Conservation (phyloP, 1,140 invertebrate species). For the Zaprionus ornatus region DNA sequence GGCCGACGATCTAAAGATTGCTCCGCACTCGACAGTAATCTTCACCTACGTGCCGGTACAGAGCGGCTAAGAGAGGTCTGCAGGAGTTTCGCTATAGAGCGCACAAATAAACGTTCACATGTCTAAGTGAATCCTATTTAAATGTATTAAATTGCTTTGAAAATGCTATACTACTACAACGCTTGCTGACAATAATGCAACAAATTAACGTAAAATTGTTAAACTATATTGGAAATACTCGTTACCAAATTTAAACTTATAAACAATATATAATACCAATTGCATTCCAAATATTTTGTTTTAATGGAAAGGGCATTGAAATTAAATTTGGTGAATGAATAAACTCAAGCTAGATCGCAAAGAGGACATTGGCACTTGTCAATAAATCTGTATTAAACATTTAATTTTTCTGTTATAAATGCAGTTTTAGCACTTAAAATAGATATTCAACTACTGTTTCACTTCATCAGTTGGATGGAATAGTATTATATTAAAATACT, state of each 20-base stretch:
- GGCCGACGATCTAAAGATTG: conserved; percentile 73
- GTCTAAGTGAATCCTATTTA: background rate
- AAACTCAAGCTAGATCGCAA: too few relatives aligned
- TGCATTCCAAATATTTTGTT: conserved; percentile 51
- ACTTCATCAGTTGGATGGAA: too few relatives aligned
- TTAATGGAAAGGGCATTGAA: background rate
- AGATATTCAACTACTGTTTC: background rate
- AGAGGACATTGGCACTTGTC: too few relatives aligned
- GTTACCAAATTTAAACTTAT: conserved; percentile 12
- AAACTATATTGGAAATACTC: conserved; percentile 22
- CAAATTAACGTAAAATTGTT: conserved; percentile 24
- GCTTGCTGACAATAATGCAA: conserved; percentile 16
- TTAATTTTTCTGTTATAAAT: too few relatives aligned
- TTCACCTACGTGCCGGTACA: conserved; percentile 84
- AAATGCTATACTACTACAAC: conserved; percentile 7
- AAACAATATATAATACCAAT: conserved; percentile 49
- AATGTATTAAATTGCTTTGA: conserved; percentile 11
- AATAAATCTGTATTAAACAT: too few relatives aligned
- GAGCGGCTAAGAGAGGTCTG: conserved; percentile 44
- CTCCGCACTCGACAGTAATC: conserved; percentile 84
- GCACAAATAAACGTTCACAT: conserved; percentile 16
- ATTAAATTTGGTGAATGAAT: background rate
- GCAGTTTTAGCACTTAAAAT: too few relatives aligned
- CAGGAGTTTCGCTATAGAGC: background rate
- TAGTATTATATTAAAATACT: too few relatives aligned